A percentile compares a stretch with the other conserved stretches of the same genome.
These are phyloP conservation scores for Eulimnadia texana DNA, from an alignment of 1,140 invertebrate species.

Conservation along the genomic window DNA sequence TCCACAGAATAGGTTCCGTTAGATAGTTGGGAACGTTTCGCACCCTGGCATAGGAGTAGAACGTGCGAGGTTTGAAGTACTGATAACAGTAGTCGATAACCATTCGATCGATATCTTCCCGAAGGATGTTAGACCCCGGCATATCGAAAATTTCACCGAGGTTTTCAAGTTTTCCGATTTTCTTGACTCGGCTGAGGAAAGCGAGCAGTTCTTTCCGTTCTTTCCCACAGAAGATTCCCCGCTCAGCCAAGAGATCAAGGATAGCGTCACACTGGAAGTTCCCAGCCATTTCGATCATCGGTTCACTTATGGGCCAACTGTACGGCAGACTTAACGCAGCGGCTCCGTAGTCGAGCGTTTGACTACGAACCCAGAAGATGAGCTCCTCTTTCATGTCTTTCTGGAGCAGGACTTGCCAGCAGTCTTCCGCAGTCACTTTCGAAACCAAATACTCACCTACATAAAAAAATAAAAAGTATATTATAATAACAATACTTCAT, in stretches of 20 bases:
- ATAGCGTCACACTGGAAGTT: background rate
- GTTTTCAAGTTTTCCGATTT: background rate
- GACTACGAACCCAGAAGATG: background rate
- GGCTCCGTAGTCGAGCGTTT: background rate
- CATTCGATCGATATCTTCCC: background rate
- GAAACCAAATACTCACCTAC: background rate
- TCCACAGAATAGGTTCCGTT: background rate
- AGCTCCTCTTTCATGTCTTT: background rate
- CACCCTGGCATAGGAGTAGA: background rate
- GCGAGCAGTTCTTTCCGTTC: background rate
- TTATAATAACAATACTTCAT: too few relatives aligned
- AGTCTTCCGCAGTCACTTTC: background rate
- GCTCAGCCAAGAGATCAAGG: background rate
- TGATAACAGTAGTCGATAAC: background rate
- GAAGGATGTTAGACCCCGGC: background rate
- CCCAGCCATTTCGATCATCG: slow-evolving; percentile 4
- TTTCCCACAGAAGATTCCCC: background rate
- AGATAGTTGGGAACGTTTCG: background rate
- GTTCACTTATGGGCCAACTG: slow-evolving; percentile 1
- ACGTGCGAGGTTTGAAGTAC: background rate
- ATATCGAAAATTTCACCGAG: background rate
- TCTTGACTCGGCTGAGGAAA: background rate
- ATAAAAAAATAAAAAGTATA: background rate
- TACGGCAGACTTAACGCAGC: slow-evolving; percentile 1
- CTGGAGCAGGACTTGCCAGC: slow-evolving; percentile 3